Evolutionary conservation across 2,113 vertebrate species (phyloP).

Genomic region (Grallaria varia): DNA sequence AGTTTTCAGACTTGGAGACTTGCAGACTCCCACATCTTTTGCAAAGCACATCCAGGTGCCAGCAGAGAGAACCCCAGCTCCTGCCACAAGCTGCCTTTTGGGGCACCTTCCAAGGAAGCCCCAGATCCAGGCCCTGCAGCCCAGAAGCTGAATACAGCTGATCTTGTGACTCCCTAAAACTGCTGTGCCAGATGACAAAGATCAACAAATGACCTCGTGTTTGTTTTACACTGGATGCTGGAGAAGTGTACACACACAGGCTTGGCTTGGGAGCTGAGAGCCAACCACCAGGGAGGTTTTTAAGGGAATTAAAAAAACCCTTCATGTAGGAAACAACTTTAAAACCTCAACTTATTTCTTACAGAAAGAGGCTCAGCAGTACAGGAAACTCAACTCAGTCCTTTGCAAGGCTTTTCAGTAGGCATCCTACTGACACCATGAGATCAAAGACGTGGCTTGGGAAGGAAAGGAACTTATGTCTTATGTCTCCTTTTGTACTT

Average conservation of each 20-base stretch:
- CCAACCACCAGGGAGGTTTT: neutral
- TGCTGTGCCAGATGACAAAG: neutral
- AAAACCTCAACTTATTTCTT: neutral
- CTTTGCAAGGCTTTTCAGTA: neutral
- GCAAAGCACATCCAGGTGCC: neutral
- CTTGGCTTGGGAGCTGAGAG: neutral
- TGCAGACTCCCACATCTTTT: neutral
- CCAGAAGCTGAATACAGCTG: neutral
- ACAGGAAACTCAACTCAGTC: neutral
- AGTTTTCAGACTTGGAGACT: neutral
- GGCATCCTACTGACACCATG: neutral
- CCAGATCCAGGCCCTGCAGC: neutral
- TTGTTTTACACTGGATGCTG: neutral
- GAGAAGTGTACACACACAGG: neutral
- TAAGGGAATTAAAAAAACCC: neutral
- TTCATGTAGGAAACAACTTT: neutral
- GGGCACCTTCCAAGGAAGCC: neutral
- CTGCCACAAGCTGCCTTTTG: neutral
- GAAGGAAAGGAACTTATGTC: constrained; percentile 4
- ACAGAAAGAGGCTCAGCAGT: neutral
- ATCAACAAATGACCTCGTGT: neutral
- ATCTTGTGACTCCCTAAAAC: neutral
- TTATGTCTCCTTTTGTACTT: neutral
- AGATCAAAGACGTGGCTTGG: constrained; percentile 17
- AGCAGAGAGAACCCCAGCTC: neutral